Percentiles rank a stretch among this genome's conserved stretches.
phyloP scores from a whole-genome alignment of 2,797 vertebrate species.

The Pangasius larnaudii region DNA sequence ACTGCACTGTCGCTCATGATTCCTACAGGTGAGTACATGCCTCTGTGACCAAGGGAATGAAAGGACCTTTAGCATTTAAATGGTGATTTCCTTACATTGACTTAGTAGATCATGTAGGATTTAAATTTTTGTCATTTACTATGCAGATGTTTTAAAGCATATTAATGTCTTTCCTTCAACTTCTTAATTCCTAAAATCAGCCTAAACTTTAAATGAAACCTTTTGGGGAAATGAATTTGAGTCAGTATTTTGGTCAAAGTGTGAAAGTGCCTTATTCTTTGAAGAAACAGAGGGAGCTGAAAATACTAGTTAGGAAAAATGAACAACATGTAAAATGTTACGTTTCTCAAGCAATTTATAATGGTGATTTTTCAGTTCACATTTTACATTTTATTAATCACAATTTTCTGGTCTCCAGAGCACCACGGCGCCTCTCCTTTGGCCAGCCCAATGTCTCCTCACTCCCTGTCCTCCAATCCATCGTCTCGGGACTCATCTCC shows the following conservation, averaged over 20 bases:
- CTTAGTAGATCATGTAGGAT: not conserved
- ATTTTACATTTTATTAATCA: not conserved
- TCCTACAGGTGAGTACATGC: constrained; percentile 82
- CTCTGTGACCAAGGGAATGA: not conserved
- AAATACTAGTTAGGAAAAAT: not conserved
- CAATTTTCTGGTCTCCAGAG: constrained; percentile 70
- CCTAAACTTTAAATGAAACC: not conserved
- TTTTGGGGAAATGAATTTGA: not conserved
- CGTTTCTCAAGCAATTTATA: not conserved
- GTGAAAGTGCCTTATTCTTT: not conserved
- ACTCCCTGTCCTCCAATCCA: constrained; percentile 94
- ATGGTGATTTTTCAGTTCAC: not conserved
- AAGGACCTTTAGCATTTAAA: not conserved
- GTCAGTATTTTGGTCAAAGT: not conserved
- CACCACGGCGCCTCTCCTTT: constrained; percentile 91
- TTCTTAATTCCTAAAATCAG: not conserved
- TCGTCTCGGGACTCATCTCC: constrained; percentile 97
- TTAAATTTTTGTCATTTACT: not conserved
- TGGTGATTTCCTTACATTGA: not conserved
- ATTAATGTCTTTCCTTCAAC: not conserved
- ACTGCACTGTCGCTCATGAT: constrained; percentile 96
- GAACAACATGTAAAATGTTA: not conserved
- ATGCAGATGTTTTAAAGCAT: not conserved
- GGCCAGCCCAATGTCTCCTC: constrained; percentile 97
- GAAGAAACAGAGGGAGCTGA: not conserved